Conservation (phyloP, 1,140 invertebrate genomes). For the Phymorhynchus buccinoides region DNA sequence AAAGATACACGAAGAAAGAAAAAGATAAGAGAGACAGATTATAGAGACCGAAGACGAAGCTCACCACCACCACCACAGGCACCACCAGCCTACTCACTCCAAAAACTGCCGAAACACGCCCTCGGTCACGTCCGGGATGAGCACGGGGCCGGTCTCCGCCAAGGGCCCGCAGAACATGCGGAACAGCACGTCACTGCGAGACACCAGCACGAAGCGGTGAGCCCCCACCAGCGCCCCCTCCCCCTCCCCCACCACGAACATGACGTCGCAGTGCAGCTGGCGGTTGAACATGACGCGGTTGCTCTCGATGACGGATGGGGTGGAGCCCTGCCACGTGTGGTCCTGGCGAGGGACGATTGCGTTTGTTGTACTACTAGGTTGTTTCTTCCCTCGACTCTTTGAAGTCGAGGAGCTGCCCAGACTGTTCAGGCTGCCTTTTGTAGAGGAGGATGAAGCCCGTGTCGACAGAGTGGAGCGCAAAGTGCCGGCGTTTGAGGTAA, state of each 20-base stretch:
- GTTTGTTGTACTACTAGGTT: too few species aligned
- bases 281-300: constrained; percentile 58
- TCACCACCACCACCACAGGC: neutral
- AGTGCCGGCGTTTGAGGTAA: neutral
- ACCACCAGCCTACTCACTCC: constrained; percentile 47
- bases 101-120: constrained; percentile 56
- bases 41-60: neutral
- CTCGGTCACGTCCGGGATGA: constrained; percentile 55
- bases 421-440: neutral
- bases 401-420: neutral
- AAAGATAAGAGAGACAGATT: neutral
- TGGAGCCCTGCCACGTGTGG: constrained; percentile 11
- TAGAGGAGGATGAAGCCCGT: neutral
- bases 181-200: constrained; percentile 60
- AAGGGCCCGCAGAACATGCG: constrained; percentile 59
- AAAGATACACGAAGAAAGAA: neutral
- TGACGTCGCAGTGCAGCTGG: constrained; percentile 57
- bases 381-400: neutral
- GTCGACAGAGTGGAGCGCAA: neutral
- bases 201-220: constrained; percentile 57
- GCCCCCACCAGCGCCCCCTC: constrained; percentile 50
- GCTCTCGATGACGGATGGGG: constrained; percentile 46
- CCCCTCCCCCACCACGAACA: constrained; percentile 54
- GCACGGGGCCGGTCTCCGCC: constrained; percentile 47
- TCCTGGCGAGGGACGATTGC: neutral